Evolutionary conservation across 1,140 invertebrate species (phyloP).

Genomic region (Drepana arcuata): DNA sequence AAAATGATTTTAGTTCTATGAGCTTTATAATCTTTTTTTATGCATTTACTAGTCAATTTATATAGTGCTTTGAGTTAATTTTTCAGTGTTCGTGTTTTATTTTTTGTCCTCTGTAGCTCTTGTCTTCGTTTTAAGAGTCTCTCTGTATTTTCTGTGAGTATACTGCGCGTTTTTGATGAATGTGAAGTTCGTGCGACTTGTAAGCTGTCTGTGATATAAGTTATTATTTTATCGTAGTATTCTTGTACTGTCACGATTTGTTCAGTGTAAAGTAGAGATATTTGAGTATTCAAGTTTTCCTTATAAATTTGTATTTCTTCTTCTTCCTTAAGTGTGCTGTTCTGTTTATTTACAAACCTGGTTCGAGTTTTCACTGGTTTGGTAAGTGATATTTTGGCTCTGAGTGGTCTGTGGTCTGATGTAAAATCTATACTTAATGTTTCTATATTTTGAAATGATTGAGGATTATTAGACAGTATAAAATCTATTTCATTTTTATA

Average conservation of each 20-base stretch:
- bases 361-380: background rate
- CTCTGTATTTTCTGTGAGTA: slow-evolving; percentile 1
- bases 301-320: background rate
- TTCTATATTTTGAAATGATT: background rate
- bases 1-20: background rate
- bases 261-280: background rate
- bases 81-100: background rate
- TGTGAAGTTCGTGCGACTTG: background rate
- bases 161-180: slow-evolving; percentile 1
- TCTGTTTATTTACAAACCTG: background rate
- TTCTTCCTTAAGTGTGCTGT: background rate
- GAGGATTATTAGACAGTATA: background rate
- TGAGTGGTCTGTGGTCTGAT: slow-evolving; percentile 1
- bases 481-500: slow-evolving; percentile 1
- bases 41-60: slow-evolving; percentile 2
- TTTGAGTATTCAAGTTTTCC: background rate
- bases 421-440: background rate
- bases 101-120: slow-evolving; percentile 1
- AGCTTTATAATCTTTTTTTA: slow-evolving; percentile 1
- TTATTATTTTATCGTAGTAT: background rate
- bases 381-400: background rate
- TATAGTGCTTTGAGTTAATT: background rate
- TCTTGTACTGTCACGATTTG: background rate
- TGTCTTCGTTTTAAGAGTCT: slow-evolving; percentile 6
- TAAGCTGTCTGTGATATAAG: background rate